Conservation (phyloP, 2,888 invertebrate species). For the Empis livida region DNA sequence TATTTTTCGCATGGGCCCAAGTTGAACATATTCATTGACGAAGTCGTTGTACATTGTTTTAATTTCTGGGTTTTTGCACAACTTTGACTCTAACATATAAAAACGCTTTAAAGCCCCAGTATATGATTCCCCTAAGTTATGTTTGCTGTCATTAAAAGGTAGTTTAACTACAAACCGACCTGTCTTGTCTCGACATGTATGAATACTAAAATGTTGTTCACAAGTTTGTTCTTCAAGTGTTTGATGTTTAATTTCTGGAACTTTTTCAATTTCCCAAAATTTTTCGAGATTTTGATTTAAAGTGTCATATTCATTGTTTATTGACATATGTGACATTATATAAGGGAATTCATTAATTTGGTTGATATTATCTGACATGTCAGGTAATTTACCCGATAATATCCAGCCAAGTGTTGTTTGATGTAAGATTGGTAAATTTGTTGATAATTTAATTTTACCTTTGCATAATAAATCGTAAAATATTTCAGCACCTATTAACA, state of each 20-base stretch:
- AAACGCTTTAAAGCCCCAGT: not conserved
- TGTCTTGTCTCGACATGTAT: conserved; percentile 3
- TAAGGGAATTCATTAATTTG: not conserved
- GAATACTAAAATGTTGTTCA: conserved; percentile 7
- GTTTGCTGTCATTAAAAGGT: conserved; percentile 2
- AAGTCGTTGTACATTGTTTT: too few species aligned
- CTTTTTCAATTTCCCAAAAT: conserved; percentile 11
- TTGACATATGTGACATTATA: not conserved
- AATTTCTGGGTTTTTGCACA: not conserved
- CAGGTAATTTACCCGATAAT: not conserved
- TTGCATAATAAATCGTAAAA: too few species aligned
- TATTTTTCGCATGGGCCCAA: not conserved
- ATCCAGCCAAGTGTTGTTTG: conserved; percentile 7
- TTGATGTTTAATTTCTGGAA: conserved; percentile 5
- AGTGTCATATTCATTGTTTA: not conserved
- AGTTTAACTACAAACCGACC: conserved; percentile 9
- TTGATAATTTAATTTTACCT: too few species aligned
- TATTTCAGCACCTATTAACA: too few species aligned
- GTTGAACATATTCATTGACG: not conserved
- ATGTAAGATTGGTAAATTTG: conserved; percentile 7
- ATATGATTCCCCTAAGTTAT: not conserved
- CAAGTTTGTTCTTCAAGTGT: conserved; percentile 9
- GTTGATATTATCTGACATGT: not conserved
- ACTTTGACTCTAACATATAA: not conserved
- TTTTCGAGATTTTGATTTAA: not conserved